These are phyloP conservation scores for Anolis apletophallus DNA, from an alignment of 2,797 vertebrate genomes.

Conservation along the genomic window DNA sequence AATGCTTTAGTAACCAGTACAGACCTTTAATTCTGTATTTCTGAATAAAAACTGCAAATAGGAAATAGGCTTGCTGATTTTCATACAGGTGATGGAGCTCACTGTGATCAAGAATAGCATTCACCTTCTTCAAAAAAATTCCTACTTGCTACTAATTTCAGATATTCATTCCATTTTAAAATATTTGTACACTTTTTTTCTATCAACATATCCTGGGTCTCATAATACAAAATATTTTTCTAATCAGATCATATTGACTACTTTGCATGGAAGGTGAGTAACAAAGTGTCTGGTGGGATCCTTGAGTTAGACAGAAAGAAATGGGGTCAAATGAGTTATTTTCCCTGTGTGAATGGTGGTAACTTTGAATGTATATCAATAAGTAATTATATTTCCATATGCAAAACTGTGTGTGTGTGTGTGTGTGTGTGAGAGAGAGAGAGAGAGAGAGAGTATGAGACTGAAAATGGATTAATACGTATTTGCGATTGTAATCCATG, in stretches of 20 bases:
- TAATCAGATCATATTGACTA: background rate
- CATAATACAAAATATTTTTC: background rate
- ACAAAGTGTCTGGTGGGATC: background rate
- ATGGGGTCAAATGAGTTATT: too few relatives aligned
- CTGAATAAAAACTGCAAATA: constrained; percentile 9
- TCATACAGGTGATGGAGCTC: background rate
- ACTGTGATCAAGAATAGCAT: background rate
- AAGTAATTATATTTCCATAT: background rate
- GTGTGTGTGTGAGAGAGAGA: background rate
- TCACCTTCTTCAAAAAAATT: background rate
- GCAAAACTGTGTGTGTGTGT: background rate
- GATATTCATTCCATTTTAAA: background rate
- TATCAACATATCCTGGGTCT: background rate
- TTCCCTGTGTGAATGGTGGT: background rate
- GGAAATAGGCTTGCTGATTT: background rate
- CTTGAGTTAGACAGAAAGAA: background rate
- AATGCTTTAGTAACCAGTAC: background rate
- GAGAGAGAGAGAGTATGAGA: background rate
- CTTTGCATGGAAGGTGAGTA: background rate
- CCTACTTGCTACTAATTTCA: background rate
- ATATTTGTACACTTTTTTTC: background rate
- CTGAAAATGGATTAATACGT: background rate
- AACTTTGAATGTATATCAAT: background rate
- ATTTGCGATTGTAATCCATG: too few relatives aligned
- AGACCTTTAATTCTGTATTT: background rate